phyloP scores from a whole-genome alignment of 2,113 vertebrate species.

The Puntigrus tetrazona region DNA sequence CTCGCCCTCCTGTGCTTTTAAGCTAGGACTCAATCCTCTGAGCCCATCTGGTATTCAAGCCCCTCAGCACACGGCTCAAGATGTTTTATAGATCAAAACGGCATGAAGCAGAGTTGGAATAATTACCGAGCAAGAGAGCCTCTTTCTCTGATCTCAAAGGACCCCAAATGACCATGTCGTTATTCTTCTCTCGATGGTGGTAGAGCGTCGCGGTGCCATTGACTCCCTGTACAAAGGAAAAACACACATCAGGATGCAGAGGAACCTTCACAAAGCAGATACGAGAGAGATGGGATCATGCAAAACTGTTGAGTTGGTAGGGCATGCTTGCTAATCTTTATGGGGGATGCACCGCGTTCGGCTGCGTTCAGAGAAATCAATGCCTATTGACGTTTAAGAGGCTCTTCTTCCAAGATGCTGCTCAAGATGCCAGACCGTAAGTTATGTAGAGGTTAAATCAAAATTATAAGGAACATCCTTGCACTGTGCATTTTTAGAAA shows the following conservation, averaged over 20 bases:
- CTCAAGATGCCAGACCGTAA: constrained; percentile 34
- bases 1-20: background rate
- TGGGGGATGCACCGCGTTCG: constrained; percentile 29
- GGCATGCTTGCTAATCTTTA: constrained; percentile 29
- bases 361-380: constrained; percentile 46
- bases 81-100: constrained; percentile 45
- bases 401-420: constrained; percentile 13
- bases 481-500: constrained; percentile 21
- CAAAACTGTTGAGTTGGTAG: background rate
- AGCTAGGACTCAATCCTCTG: background rate
- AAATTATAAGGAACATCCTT: constrained; percentile 17
- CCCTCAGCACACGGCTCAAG: background rate
- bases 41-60: constrained; percentile 11
- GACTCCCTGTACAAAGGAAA: constrained; percentile 74
- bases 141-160: constrained; percentile 86
- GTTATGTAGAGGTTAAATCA: constrained; percentile 35
- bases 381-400: constrained; percentile 47
- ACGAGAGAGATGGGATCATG: constrained; percentile 4
- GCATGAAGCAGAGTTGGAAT: constrained; percentile 24
- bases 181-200: constrained; percentile 80
- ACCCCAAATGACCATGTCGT: constrained; percentile 73
- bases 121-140: constrained; percentile 87
- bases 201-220: constrained; percentile 78
- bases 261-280: background rate
- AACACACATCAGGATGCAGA: background rate